phyloP scores from a whole-genome alignment of 2,113 vertebrate species.

The Pseudopodoces humilis region DNA sequence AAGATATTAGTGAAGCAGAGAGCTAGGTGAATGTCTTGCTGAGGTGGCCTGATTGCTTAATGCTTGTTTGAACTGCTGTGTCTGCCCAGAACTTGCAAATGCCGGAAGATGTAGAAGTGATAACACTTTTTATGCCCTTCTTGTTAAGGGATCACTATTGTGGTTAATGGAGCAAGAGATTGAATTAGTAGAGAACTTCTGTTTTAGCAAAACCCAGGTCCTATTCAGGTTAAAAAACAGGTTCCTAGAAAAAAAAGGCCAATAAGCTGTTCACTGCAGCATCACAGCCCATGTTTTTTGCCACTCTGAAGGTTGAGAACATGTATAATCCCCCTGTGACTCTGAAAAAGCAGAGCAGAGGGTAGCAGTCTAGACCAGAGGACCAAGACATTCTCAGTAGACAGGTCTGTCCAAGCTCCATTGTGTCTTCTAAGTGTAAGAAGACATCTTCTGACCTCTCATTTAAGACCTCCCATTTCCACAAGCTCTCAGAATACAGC shows the following conservation, averaged over 20 bases:
- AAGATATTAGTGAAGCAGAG: neutral
- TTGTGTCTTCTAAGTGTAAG: neutral
- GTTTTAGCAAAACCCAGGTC: neutral
- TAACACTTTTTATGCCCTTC: neutral
- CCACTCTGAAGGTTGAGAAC: neutral
- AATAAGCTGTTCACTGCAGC: neutral
- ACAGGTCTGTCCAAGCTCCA: neutral
- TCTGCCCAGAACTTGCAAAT: neutral
- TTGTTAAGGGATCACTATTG: neutral
- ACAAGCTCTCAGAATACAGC: neutral
- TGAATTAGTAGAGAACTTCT: neutral
- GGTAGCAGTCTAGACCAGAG: neutral
- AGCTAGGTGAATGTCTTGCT: neutral
- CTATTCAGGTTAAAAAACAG: neutral
- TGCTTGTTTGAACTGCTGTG: neutral
- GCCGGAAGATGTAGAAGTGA: neutral
- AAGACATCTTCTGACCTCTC: neutral
- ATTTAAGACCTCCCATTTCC: neutral
- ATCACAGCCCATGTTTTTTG: neutral
- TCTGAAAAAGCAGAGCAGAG: neutral
- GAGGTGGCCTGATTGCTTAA: neutral
- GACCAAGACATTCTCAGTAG: fast-evolving
- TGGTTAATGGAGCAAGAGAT: neutral
- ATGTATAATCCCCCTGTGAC: neutral
- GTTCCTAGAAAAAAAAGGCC: neutral